Conservation (phyloP, 2,797 vertebrate species). For the Parauchenoglanis punctatus region DNA sequence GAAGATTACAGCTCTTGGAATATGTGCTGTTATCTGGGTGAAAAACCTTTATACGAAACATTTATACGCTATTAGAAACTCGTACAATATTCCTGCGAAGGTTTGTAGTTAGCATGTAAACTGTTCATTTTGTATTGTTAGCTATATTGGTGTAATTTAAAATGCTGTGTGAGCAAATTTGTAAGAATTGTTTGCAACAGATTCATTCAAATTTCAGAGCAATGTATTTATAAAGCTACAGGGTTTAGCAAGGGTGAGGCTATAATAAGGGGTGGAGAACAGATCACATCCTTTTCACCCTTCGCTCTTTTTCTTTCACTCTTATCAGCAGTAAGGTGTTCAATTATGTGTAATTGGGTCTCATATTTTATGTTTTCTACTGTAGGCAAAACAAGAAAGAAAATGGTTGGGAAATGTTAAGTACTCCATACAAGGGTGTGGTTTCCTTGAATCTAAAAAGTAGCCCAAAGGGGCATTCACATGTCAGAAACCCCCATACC, state of each 20-base stretch:
- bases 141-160: background rate
- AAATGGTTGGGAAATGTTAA: constrained; percentile 34
- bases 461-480: constrained; percentile 25
- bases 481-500: constrained; percentile 64
- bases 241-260: background rate
- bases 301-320: background rate
- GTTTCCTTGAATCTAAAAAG: constrained; percentile 35
- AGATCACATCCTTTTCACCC: constrained; percentile 1
- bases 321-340: constrained; percentile 1
- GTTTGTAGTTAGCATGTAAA: background rate
- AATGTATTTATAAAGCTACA: background rate
- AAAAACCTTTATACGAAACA: background rate
- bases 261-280: constrained; percentile 3
- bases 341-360: constrained; percentile 20
- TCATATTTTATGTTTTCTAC: background rate
- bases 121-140: background rate
- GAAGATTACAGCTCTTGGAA: background rate
- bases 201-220: too few relatives aligned
- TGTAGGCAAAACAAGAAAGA: constrained; percentile 24
- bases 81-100: background rate
- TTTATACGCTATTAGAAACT: background rate
- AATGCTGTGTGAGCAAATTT: background rate
- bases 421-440: constrained; percentile 30
- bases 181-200: background rate
- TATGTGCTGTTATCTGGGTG: background rate